These are phyloP conservation scores for Antigone vipio DNA, from an alignment of 2,113 vertebrate species.

Conservation along the genomic window DNA sequence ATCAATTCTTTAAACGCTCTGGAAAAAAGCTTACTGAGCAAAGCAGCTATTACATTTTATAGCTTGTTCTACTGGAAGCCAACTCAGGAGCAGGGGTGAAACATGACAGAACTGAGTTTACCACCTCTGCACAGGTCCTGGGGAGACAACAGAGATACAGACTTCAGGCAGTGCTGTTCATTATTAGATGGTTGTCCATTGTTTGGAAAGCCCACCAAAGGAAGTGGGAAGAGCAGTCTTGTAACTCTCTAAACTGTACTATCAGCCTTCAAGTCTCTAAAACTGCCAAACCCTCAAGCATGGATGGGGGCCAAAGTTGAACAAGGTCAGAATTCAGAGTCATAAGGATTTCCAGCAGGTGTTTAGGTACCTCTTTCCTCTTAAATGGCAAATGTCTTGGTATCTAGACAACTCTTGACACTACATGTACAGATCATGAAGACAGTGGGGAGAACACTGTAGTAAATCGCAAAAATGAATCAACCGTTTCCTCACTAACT, in stretches of 20 bases:
- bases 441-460: not conserved
- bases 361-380: not conserved
- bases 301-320: not conserved
- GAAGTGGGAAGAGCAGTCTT: not conserved
- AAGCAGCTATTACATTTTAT: not conserved
- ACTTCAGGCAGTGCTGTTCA: not conserved
- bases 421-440: not conserved
- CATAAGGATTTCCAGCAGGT: not conserved
- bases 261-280: not conserved
- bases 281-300: not conserved
- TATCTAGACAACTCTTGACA: no score
- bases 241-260: not conserved
- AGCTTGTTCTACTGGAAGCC: not conserved
- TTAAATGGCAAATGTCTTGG: not conserved
- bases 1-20: not conserved
- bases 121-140: not conserved
- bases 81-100: not conserved
- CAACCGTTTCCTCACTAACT: not conserved
- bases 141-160: not conserved
- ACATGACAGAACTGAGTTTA: rapidly evolving
- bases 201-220: not conserved
- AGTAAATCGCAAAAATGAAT: not conserved
- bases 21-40: not conserved
- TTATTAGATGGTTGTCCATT: not conserved
- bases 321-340: not conserved